Conservation (phyloP, 92 coral and sea anemone species). For the Micromussa lordhowensis region DNA sequence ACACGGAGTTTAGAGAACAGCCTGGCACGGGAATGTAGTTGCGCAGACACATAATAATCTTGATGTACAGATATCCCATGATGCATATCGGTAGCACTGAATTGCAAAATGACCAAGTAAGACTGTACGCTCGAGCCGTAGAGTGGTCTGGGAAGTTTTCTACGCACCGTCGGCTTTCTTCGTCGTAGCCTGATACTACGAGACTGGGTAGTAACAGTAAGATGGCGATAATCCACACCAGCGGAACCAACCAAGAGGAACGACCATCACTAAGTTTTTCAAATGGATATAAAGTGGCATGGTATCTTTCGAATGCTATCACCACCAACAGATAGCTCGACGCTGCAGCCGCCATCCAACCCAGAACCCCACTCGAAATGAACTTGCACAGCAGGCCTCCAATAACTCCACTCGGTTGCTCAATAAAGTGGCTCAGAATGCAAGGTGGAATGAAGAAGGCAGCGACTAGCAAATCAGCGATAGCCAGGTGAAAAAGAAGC, state of each 20-base stretch:
- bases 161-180: not conserved
- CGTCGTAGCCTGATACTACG: not conserved
- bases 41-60: not conserved
- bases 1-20: not conserved
- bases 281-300: slow-evolving; percentile 9
- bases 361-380: not conserved
- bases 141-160: not conserved
- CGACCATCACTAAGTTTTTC: not conserved
- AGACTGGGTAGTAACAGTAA: not conserved
- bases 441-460: slow-evolving; percentile 4
- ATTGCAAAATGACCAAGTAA: not conserved
- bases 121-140: not conserved
- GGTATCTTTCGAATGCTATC: slow-evolving; percentile 1
- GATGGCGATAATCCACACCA: not conserved
- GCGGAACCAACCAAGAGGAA: not conserved
- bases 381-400: slow-evolving; percentile 12
- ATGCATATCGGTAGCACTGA: slow-evolving; percentile 18
- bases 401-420: not conserved
- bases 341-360: slow-evolving; percentile 21
- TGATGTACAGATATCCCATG: not conserved
- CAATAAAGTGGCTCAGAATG: not conserved
- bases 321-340: slow-evolving; percentile 15
- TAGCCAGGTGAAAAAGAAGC: slow-evolving; percentile 22
- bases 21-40: not conserved
- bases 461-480: slow-evolving; percentile 23